Conservation (phyloP, 2,797 vertebrate species). For the Delichon dasypus region DNA sequence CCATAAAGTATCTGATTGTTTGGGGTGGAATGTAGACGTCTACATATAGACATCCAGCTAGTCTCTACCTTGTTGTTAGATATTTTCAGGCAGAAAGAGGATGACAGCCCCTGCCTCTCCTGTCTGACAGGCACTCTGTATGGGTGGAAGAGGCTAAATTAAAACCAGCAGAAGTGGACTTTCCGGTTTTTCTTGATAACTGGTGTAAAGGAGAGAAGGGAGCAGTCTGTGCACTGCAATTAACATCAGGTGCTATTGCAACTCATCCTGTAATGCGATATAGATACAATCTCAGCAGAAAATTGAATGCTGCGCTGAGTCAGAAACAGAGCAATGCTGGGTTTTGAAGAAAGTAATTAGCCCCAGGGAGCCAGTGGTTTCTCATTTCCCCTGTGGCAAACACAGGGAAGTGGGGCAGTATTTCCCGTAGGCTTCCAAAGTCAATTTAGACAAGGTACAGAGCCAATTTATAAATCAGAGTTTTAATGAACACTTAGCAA, state of each 20-base stretch:
- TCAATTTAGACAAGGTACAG: background rate
- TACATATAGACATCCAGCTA: background rate
- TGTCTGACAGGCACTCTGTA: conserved; percentile 13
- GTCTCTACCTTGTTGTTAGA: background rate
- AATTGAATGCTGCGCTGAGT: conserved; percentile 33
- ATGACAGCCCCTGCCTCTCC: conserved; percentile 9
- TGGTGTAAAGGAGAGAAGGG: conserved; percentile 40
- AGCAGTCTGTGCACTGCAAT: conserved; percentile 55
- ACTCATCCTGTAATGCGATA: conserved; percentile 41
- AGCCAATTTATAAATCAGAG: background rate
- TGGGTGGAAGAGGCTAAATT: conserved; percentile 42
- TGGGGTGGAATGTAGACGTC: background rate
- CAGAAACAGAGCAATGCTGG: conserved; percentile 28
- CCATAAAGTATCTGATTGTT: background rate
- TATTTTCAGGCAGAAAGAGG: background rate
- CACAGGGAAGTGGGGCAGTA: background rate
- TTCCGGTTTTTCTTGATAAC: conserved; percentile 68
- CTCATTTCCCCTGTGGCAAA: conserved; percentile 23
- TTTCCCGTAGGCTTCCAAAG: conserved; percentile 22
- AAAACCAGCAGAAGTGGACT: conserved; percentile 37
- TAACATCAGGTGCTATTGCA: conserved; percentile 49
- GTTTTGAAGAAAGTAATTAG: conserved; percentile 50
- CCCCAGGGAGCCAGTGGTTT: conserved; percentile 15
- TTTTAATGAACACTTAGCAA: background rate
- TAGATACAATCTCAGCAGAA: conserved; percentile 60